Evolutionary conservation across 2,113 vertebrate genomes (phyloP), one percentile per base, ranked within the genome.

Genomic region (Tretioscincus oriximinensis): DNA sequence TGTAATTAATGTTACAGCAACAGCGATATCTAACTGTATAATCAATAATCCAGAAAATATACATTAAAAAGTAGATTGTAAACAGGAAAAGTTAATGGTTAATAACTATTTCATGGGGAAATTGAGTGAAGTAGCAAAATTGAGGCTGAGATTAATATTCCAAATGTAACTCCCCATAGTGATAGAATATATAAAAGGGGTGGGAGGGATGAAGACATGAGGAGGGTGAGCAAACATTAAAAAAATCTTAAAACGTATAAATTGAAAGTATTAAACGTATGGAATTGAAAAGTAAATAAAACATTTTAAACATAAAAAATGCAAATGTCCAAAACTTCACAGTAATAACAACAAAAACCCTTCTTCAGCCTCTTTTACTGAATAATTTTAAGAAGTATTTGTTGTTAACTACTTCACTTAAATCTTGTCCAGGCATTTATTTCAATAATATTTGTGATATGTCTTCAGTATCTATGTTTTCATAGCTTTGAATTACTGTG

Each of bases 161-260:
- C 35, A 41, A 5, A 41, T 41, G 35, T 41, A 41, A 41, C 35
- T 41, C 5, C 35, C 35, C 35, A 41, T 41, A 41, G 35, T 41
- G 35, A 41, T 41, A 41, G 35, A 41, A 41, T 41, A 5, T 41
- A 41, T 41, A 41, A 5, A 41, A 41, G 5, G 35, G 35, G 35
- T 2, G 2, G 54, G 65, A 76, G 86, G 79, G 64, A 83, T 85
- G 49, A 3, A 6, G 29, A 21, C 65, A 16, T 26, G 84, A 21
- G 31, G 60, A 89, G 67, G 4, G 20, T 78, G 73, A 73, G 24
- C 8, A 80, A 86, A 80, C 80, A 87, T 41, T 5, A 41, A 41
- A 41, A 41, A 41, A 41, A 41, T 31, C 72, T 77, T 72, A 77
- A 18, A 68, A 88, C 78, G 18, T 81, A 66, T 84, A 16, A 31